Evolutionary conservation across 2,888 invertebrate species (phyloP), one percentile per base, ranked within the genome.

Genomic region (Eupithecia inturbata): DNA sequence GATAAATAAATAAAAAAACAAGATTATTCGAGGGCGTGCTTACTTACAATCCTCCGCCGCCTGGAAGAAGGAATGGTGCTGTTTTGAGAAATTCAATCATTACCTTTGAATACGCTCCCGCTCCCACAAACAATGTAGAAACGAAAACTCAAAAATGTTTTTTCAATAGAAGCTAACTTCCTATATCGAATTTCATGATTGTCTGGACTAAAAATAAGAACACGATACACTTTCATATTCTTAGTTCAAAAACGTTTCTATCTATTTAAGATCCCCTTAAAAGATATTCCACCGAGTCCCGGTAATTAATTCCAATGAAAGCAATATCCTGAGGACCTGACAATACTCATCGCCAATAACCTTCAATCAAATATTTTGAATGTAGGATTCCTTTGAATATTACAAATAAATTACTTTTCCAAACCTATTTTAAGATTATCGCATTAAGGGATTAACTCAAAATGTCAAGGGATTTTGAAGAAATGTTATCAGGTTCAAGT

Each of bases 401-500:
- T 19, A 16, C 68, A 81, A 82, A 89, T 91, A 91, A 91, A 92
- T 92, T 90, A 91, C 89, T 87, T 82, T 76, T 73, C 45, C 81
- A 75, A 87, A 89, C 87, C 81, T 81, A 71, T 84, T 85, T 88
- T 89, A 90, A 89, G 88, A n/a, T n/a, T n/a, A n/a, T n/a, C n/a
- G n/a, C n/a, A 89, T 88, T 88, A 88, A 82, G 88, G 90, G 92
- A 92, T 92, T 92, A 92, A 89, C 87, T 79, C 85, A 87, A 88
- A 90, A 88, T 88, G 91, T 85, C 90, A 26, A 71, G 87, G 9
- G 83, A 87, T 16, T 45, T 39, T 39, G 39, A 39, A 90, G 89
- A 89, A 92, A 91, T 92, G 92, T 45, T 2, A 31, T 31, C 5
- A 4, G 5, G 5, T 31, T 49, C 91, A 36, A 36, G 89, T 88